Evolutionary conservation across 1,140 invertebrate genomes (phyloP).

Genomic region (Branchinecta lynchi): DNA sequence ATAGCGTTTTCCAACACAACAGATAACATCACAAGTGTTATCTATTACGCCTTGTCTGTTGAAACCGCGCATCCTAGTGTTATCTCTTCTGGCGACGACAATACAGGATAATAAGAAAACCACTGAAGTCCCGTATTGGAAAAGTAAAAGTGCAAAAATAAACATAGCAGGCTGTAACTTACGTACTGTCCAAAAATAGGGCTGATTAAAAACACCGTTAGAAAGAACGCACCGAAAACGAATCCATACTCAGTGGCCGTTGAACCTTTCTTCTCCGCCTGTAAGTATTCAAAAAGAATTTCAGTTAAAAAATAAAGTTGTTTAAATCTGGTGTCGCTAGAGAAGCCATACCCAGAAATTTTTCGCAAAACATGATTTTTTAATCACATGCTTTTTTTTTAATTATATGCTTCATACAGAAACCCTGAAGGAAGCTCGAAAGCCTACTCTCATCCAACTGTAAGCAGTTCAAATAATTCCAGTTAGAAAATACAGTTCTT

Average conservation of each 20-base stretch:
- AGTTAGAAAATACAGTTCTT: too few species aligned
- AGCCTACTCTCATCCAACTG: background rate
- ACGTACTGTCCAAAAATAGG: slow-evolving; percentile 3
- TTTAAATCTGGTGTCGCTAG: background rate
- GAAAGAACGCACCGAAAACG: background rate
- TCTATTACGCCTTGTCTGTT: too few species aligned
- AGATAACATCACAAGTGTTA: too few species aligned
- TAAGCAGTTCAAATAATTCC: background rate
- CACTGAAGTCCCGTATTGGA: too few species aligned
- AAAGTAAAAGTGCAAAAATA: too few species aligned
- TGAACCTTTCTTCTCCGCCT: background rate
- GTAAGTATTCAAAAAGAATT: background rate
- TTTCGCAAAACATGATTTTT: background rate
- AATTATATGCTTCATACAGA: background rate
- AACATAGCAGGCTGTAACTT: background rate
- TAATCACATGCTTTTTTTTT: background rate
- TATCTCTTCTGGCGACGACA: too few species aligned
- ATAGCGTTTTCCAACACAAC: too few species aligned
- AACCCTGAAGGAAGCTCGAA: background rate
- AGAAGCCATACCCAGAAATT: background rate
- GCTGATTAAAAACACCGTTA: background rate
- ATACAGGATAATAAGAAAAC: too few species aligned
- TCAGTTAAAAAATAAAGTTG: background rate
- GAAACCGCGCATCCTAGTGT: too few species aligned
- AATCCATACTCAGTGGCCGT: slow-evolving; percentile 2